Evolutionary conservation across 2,113 vertebrate genomes (phyloP), one percentile per base, ranked within the genome.

Genomic region (Corvus cornix): DNA sequence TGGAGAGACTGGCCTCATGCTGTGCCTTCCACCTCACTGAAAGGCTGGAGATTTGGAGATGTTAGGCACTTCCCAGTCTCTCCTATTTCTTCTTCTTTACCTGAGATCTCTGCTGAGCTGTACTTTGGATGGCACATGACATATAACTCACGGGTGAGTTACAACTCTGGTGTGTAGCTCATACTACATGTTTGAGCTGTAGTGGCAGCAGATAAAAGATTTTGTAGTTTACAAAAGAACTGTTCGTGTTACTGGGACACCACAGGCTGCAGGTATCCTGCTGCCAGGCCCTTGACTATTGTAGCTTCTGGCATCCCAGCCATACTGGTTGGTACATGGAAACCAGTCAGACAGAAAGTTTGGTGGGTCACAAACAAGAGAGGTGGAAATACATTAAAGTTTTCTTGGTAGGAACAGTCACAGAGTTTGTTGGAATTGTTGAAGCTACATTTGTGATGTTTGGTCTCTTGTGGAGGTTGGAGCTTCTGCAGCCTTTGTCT

Each of bases 281-380:
- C 53, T 66, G 44, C 80, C 63, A 81, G 55, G n/a, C 20, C 46
- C n/a, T 74, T 55, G 59, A 7, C 11, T 18, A 5, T 1, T 10
- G 16, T 58, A 35, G 22, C 41, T 68, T 70, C 48, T 93, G 37
- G 27, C 2, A 0, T 43, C 31, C 15, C 14, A 33, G 58, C 19
- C 9, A 2, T 24, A 3, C 18, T 35, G 49, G 8, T 12, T 82
- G 63, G 9, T 46, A 16, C 0, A 0, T n/a, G 41, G 56, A 49
- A 76, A 52, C 13, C 44, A 28, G 55, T 7, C 15, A 63, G 64
- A 37, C 30, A 62, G 79, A 78, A 66, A 11, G 24, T 56, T 13
- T 49, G 21, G 21, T 63, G 37, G n/a, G 52, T 67, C 44, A 41
- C 18, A 58, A 35, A 64, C 15, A 62, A 39, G 20, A 51, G 9